Evolutionary conservation across 2,888 invertebrate genomes (phyloP), one percentile per base, ranked within the genome.

Genomic region (Drosophila paranaensis): DNA sequence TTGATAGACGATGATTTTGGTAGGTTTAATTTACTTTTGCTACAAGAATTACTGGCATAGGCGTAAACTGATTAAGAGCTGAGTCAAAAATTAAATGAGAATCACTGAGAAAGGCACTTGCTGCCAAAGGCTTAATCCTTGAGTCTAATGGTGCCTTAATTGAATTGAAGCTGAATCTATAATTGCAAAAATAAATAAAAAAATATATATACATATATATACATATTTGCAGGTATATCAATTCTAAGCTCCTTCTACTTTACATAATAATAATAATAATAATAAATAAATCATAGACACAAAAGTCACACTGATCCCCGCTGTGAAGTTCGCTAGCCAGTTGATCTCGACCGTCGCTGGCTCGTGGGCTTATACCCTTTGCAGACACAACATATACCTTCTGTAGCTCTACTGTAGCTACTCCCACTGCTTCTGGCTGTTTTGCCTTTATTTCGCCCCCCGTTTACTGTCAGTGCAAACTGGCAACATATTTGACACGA

Each of bases 401-500:
- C 11, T 43, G 20, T 11, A 20, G 2, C 20, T 42, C 42, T 20
- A 10, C 20, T 43, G 27, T 5, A 4, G 6, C 27, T 27, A 3
- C 30, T n/a, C 1, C n/a, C 11, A 0, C 50, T 48, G 60, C 37
- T 71, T 11, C 10, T n/a, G 58, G 54, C 46, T 62, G 65, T 48
- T 63, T 71, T 50, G 6, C 13, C 35, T 50, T 50, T 20, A 16
- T 11, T 35, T 76, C 63, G 61, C 43, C 51, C 64, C 55, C 64
- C 62, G 53, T 73, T 67, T 53, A 68, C 54, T 80, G 64, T 71
- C 68, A 63, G 54, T 58, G 65, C 66, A 78, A 81, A 72, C 69
- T 75, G 74, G 71, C 65, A 83, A 69, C 82, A 81, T 81, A 83
- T 86, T 83, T 83, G 77, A 77, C 84, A 68, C 77, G 72, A 60